Percentiles rank a stretch among this genome's conserved stretches.
These are phyloP conservation scores for Drosophila prostipennis DNA, from an alignment of 2,888 invertebrate genomes.

Conservation along the genomic window DNA sequence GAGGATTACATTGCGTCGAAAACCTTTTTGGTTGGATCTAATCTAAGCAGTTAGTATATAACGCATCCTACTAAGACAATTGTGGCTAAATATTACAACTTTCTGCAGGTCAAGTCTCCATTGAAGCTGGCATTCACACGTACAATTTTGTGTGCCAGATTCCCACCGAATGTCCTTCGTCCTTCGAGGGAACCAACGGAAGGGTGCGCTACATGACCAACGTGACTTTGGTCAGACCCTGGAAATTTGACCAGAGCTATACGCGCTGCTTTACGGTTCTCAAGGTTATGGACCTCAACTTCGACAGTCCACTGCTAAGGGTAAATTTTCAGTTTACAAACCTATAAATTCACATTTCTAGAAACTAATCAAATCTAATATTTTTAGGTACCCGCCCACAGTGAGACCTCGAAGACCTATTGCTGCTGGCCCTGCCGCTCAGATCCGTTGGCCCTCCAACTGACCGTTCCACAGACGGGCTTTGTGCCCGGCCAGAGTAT, in stretches of 20 bases:
- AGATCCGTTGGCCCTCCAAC: slow-evolving; percentile 69
- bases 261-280: slow-evolving; percentile 92
- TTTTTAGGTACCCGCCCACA: slow-evolving; percentile 65
- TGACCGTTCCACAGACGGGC: slow-evolving; percentile 76
- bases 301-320: slow-evolving; percentile 60
- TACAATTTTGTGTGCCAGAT: slow-evolving; percentile 85
- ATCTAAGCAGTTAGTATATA: slow-evolving; percentile 59
- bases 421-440: slow-evolving; percentile 79
- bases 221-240: slow-evolving; percentile 91
- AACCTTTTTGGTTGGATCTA: slow-evolving; percentile 84
- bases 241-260: slow-evolving; percentile 89
- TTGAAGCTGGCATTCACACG: slow-evolving; percentile 85
- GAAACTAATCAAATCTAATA: background rate
- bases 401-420: slow-evolving; percentile 69
- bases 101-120: slow-evolving; percentile 52
- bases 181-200: slow-evolving; percentile 85
- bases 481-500: slow-evolving; percentile 81
- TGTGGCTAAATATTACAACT: background rate
- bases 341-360: too few relatives aligned
- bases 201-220: slow-evolving; percentile 86
- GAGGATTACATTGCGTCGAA: slow-evolving; percentile 84
- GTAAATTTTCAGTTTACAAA: slow-evolving; percentile 36
- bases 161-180: slow-evolving; percentile 85
- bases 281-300: slow-evolving; percentile 88
- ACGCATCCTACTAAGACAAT: background rate